phyloP scores from a whole-genome alignment of 2,888 invertebrate species.

The Rhagonycha fulva region DNA sequence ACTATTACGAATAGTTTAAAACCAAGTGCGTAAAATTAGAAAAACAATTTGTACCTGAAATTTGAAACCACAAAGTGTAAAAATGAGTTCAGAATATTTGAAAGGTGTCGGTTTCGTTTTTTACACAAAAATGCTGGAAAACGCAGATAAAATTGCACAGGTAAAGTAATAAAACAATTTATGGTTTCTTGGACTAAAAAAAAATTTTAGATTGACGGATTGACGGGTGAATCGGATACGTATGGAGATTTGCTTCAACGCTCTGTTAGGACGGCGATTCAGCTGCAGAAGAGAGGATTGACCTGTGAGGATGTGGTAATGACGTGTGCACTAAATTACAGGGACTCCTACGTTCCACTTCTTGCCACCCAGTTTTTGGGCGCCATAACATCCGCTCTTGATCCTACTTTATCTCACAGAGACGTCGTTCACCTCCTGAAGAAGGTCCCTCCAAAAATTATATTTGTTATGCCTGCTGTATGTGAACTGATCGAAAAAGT shows the following conservation, averaged over 20 bases:
- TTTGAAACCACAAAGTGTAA: too few species aligned
- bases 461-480: conserved; percentile 8
- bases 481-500: conserved; percentile 27
- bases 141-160: background rate
- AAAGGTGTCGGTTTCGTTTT: background rate
- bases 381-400: conserved; percentile 42
- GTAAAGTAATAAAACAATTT: background rate
- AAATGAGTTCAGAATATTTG: background rate
- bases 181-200: too few species aligned
- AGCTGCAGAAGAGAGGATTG: conserved; percentile 44
- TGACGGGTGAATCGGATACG: background rate
- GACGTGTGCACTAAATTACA: conserved; percentile 55
- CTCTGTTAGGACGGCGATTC: background rate
- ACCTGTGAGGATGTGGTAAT: conserved; percentile 54
- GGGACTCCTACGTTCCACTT: conserved; percentile 55
- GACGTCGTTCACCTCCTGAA: conserved; percentile 37
- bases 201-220: background rate
- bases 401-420: conserved; percentile 37
- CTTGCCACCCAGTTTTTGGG: conserved; percentile 57
- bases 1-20: too few species aligned
- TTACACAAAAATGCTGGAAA: background rate
- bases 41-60: too few species aligned
- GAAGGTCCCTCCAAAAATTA: conserved; percentile 26
- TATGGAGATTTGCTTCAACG: background rate
- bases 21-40: too few species aligned